A percentile compares a stretch with the other conserved stretches of the same genome.
Conservation (phyloP, 1,140 invertebrate species). For the Tetramorium parvispinum region DNA sequence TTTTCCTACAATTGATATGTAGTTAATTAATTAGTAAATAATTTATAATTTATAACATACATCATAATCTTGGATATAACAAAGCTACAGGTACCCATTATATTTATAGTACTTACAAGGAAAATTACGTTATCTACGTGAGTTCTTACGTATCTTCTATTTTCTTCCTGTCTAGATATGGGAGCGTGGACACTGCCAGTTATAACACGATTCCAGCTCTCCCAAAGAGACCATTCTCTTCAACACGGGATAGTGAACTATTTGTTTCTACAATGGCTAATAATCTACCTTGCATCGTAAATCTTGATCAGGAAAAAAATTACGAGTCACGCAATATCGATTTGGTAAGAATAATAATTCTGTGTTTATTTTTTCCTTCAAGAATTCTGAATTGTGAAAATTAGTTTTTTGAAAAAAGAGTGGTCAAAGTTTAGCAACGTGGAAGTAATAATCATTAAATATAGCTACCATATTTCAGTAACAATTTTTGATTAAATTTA, state of each 20-base stretch:
- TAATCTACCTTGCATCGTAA: slow-evolving; percentile 37
- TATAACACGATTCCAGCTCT: slow-evolving; percentile 66
- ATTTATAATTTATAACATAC: neutral
- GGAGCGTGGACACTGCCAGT: slow-evolving; percentile 63
- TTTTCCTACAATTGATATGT: neutral
- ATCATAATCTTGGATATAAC: neutral
- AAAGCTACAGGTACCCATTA: neutral
- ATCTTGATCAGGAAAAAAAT: slow-evolving; percentile 62
- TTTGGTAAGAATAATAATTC: slow-evolving; percentile 67
- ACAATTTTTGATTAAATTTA: neutral
- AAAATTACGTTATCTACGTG: neutral
- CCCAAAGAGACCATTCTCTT: slow-evolving; percentile 66
- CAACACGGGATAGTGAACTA: slow-evolving; percentile 47
- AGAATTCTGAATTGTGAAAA: neutral
- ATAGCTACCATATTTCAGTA: neutral
- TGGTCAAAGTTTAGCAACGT: neutral
- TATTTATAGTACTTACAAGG: no score
- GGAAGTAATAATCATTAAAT: neutral
- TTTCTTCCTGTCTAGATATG: slow-evolving; percentile 66
- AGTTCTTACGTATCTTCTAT: neutral
- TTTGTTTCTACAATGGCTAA: slow-evolving; percentile 34
- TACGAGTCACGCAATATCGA: slow-evolving; percentile 71
- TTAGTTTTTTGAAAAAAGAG: neutral
- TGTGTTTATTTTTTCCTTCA: neutral
- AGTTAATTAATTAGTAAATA: neutral